Conservation (phyloP, 2,888 invertebrate species). For the Tetranychus piercei region DNA sequence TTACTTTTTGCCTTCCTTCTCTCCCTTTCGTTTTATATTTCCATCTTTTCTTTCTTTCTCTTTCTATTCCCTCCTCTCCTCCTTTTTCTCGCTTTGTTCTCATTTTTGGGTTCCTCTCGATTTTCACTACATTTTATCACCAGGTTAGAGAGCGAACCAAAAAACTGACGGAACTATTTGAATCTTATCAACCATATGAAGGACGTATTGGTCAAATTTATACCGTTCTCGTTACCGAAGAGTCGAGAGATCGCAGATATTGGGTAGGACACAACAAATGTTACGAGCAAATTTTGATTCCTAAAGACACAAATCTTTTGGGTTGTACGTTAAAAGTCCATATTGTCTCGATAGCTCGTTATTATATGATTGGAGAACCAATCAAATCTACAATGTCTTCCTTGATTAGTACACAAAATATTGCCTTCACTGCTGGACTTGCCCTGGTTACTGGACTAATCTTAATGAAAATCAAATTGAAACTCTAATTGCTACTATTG, state of each 20-base stretch:
- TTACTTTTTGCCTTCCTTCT: not conserved
- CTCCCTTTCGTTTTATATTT: not conserved
- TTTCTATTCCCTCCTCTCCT: not conserved
- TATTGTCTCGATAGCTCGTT: conserved; percentile 40
- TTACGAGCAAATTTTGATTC: conserved; percentile 74
- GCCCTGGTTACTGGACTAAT: too few relatives aligned
- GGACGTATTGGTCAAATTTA: conserved; percentile 47
- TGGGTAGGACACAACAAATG: conserved; percentile 85
- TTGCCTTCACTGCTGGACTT: too few relatives aligned
- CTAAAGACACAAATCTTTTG: conserved; percentile 53
- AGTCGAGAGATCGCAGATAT: conserved; percentile 70
- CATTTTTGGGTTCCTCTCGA: not conserved
- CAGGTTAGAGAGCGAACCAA: conserved; percentile 76
- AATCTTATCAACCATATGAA: conserved; percentile 64
- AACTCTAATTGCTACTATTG: too few relatives aligned
- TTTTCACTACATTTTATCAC: not conserved
- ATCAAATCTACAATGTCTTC: not conserved
- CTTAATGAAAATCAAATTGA: too few relatives aligned
- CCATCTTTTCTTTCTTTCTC: not conserved
- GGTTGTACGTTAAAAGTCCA: conserved; percentile 63
- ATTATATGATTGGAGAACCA: conserved; percentile 33
- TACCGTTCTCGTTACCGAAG: conserved; percentile 72
- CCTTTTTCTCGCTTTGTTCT: not conserved
- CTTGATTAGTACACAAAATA: too few relatives aligned
- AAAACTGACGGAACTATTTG: conserved; percentile 63